These are phyloP conservation scores for Anhinga anhinga DNA, from an alignment of 2,113 vertebrate genomes.

Conservation along the genomic window DNA sequence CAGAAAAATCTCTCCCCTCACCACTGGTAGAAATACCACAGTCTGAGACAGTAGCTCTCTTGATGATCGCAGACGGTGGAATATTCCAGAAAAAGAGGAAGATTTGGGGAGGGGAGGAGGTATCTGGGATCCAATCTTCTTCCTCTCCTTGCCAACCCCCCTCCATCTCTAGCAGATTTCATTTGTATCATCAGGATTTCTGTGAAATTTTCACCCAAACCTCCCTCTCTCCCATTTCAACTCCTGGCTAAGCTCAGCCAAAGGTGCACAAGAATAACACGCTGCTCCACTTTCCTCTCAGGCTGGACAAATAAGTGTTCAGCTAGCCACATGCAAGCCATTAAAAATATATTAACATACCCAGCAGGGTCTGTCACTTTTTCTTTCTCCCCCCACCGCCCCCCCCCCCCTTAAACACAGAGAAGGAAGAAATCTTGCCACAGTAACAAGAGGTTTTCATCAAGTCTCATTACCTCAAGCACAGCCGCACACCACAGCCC, in stretches of 20 bases:
- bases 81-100: constrained; percentile 54
- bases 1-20: constrained; percentile 30
- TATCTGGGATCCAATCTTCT: constrained; percentile 54
- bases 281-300: neutral
- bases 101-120: constrained; percentile 3
- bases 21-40: constrained; percentile 21
- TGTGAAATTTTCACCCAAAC: constrained; percentile 6
- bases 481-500: constrained; percentile 42
- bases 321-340: constrained; percentile 55
- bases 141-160: constrained; percentile 14
- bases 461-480: constrained; percentile 69
- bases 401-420: neutral
- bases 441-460: constrained; percentile 66
- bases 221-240: neutral
- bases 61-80: constrained; percentile 25
- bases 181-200: constrained; percentile 23
- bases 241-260: constrained; percentile 2
- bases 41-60: constrained; percentile 36
- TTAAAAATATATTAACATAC: constrained; percentile 65
- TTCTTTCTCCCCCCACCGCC: neutral
- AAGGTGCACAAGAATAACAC: neutral
- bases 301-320: constrained; percentile 50
- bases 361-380: constrained; percentile 59
- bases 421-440: constrained; percentile 60
- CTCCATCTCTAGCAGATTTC: constrained; percentile 28